phyloP scores from a whole-genome alignment of 2,797 vertebrate genomes.

The Chromobotia macracanthus region DNA sequence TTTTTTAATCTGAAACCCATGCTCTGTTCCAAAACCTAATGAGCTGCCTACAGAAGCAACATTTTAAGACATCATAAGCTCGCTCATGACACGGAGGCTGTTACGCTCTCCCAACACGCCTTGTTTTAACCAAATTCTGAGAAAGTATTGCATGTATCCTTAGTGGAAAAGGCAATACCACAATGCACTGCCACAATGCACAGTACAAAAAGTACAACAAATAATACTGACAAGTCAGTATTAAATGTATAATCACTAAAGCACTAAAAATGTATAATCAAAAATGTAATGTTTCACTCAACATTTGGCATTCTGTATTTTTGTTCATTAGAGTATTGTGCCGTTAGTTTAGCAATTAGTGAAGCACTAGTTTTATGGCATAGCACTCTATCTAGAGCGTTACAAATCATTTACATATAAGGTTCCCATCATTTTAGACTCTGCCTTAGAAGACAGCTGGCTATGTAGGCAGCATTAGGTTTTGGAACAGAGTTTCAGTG shows the following conservation, averaged over 20 bases:
- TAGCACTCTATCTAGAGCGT: neutral
- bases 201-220: too few species aligned
- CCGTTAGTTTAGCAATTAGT: neutral
- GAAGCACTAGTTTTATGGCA: neutral
- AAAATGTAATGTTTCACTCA: too few species aligned
- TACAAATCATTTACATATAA: neutral
- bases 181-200: neutral
- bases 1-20: conserved; percentile 4
- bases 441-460: neutral
- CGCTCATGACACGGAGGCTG: neutral
- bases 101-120: neutral
- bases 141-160: neutral
- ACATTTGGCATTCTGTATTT: too few species aligned
- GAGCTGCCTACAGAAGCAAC: neutral
- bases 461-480: neutral
- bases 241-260: too few species aligned
- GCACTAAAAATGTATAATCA: too few species aligned
- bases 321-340: neutral
- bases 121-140: neutral
- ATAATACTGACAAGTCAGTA: too few species aligned
- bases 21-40: conserved; percentile 8
- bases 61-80: neutral
- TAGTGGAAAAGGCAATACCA: neutral
- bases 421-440: too few species aligned
- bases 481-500: neutral